Base-by-base conservation (phyloP, 2,888 invertebrate genomes). In the Euproctis similis region DNA sequence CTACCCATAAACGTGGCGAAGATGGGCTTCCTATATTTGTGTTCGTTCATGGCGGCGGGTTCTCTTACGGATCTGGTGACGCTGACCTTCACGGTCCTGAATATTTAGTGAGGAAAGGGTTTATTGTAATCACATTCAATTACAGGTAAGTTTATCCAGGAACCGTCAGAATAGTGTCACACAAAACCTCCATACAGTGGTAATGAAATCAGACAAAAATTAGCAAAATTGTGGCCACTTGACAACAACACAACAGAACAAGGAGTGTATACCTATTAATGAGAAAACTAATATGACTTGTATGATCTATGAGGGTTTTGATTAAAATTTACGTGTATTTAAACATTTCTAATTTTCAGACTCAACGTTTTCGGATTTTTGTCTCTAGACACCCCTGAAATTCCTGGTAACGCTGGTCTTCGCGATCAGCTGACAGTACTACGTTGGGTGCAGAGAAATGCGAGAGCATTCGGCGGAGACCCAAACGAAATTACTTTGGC, bases 41-140 rank as follows among this genome's bases (percentile, higher is more conserved):
- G 5, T 70, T 64, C 26, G 52, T 81, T 2, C 73, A 76, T 39
- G 73, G 74, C 1, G 77, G 76, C 8, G 74, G 62, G 1, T 75
- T 73, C 42, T 27, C 42, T 13, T 1, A 7, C 7, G 49, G 51
- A n/a, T 45, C 48, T 3, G 52, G 53, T 1, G 41, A 53, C 23
- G 13, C 54, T 1, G 66, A 63, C 14, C 19, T 59, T 2, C 36
- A 61, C 13, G 68, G 68, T 1, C 65, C 68, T 2, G 59, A 66
- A 25, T 57, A 60, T 31, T 46, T 67, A 5, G 45, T 68, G 17
- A 31, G 37, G 16, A 46, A 56, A 30, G 56, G 51, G 9, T 42
- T 66, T 6, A 46, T 67, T 7, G 47, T 66, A 5, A 51, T 68
- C 24, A 65, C 61, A n/a, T 64, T 64, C 25, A 67, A 62, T 30